A percentile compares a stretch with the other conserved stretches of the same genome.
These are phyloP conservation scores for Ornithoptera priamus DNA, from an alignment of 2,888 invertebrate genomes.

Conservation along the genomic window DNA sequence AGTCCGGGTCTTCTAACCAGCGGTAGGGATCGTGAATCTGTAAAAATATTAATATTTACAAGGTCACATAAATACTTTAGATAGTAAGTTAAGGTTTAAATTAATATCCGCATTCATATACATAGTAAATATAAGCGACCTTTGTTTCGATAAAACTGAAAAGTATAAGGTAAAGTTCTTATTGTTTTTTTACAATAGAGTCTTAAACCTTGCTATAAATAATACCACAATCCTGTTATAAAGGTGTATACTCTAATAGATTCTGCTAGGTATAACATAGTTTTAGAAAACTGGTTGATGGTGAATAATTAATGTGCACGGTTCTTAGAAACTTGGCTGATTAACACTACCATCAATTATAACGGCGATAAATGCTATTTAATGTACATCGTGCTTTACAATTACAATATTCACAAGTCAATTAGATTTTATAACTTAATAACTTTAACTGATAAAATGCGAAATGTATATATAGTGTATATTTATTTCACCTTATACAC, in stretches of 20 bases:
- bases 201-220: not conserved
- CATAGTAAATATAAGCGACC: too few species aligned
- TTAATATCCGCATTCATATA: not conserved
- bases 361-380: not conserved
- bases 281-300: not conserved
- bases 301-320: not conserved
- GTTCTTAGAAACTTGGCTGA: not conserved
- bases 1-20: conserved; percentile 98
- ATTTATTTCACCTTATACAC: too few species aligned
- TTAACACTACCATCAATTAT: not conserved
- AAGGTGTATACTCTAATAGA: not conserved
- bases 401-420: not conserved
- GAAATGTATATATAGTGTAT: not conserved
- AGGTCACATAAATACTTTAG: not conserved
- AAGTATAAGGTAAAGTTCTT: too few species aligned
- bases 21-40: conserved; percentile 95
- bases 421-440: not conserved
- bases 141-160: too few species aligned
- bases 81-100: not conserved
- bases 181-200: not conserved
- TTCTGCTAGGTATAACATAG: not conserved
- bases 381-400: not conserved
- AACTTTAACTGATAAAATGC: not conserved
- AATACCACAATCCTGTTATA: not conserved
- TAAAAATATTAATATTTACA: not conserved